These are phyloP conservation scores for Entomyzon cyanotis DNA, from an alignment of 2,113 vertebrate genomes.

Conservation along the genomic window DNA sequence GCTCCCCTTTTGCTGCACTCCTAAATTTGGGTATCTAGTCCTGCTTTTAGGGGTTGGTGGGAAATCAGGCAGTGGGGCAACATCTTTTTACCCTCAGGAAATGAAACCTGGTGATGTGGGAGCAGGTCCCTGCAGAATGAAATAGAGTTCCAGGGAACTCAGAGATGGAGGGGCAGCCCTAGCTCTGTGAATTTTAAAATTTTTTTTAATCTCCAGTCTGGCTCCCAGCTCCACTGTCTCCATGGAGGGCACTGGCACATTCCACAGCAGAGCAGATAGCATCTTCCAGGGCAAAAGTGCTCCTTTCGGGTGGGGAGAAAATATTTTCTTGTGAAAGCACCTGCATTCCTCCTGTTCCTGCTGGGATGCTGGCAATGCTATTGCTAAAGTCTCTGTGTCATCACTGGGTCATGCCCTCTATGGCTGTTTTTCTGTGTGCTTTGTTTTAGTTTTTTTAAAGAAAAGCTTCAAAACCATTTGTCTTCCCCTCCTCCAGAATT, in stretches of 20 bases:
- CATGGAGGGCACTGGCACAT: background rate
- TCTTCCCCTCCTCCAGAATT: background rate
- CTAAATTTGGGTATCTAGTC: background rate
- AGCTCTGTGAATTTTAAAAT: background rate
- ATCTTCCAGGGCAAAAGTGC: background rate
- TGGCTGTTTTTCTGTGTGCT: background rate
- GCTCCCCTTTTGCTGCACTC: background rate
- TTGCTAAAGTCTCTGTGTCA: background rate
- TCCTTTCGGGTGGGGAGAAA: background rate
- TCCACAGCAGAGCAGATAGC: conserved; percentile 9
- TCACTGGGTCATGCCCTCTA: background rate
- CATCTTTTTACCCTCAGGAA: background rate
- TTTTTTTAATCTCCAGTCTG: background rate
- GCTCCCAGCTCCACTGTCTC: background rate
- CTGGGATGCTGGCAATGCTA: background rate
- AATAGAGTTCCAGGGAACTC: rapidly evolving
- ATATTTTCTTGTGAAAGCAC: background rate
- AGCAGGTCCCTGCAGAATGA: background rate
- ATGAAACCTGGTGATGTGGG: rapidly evolving
- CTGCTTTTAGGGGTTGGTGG: background rate
- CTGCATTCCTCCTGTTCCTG: conserved; percentile 14
- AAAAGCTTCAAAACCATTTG: background rate
- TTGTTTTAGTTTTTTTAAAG: background rate
- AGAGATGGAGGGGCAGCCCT: background rate
- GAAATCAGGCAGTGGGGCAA: background rate